These are phyloP conservation scores for Eugnorisma glareosa DNA, from an alignment of 2,888 invertebrate genomes.

Conservation along the genomic window DNA sequence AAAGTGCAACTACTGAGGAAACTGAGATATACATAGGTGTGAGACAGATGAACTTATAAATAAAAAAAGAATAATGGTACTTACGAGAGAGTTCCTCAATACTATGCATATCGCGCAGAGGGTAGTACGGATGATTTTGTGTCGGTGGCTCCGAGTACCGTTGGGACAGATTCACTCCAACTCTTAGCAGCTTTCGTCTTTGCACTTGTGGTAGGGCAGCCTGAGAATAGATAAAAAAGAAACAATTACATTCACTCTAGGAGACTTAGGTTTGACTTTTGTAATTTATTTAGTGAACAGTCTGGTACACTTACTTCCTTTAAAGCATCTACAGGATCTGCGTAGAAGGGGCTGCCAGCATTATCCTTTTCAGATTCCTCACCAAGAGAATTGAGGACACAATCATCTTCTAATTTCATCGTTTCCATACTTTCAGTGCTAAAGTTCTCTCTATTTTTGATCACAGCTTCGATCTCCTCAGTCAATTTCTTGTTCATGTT, in stretches of 20 bases:
- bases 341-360: conserved; percentile 96
- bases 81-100: conserved; percentile 89
- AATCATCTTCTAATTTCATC: conserved; percentile 86
- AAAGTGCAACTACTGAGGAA: not conserved
- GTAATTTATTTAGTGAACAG: not conserved
- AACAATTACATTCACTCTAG: not conserved
- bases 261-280: not conserved
- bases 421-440: conserved; percentile 88
- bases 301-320: conserved; percentile 87
- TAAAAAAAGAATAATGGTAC: conserved; percentile 55
- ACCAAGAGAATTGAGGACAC: conserved; percentile 75
- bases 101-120: conserved; percentile 89
- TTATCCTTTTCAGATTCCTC: conserved; percentile 90
- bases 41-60: not conserved
- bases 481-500: conserved; percentile 89
- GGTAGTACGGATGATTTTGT: conserved; percentile 88
- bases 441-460: conserved; percentile 83
- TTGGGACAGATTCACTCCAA: conserved; percentile 88
- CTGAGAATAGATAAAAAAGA: conserved; percentile 67
- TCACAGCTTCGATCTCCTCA: conserved; percentile 87
- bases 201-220: conserved; percentile 86
- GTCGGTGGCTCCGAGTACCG: conserved; percentile 92
- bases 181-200: conserved; percentile 84
- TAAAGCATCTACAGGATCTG: conserved; percentile 96
- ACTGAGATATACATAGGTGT: not conserved